Evolutionary conservation across 2,888 invertebrate genomes (phyloP).

Genomic region (Cataglyphis albicans): DNA sequence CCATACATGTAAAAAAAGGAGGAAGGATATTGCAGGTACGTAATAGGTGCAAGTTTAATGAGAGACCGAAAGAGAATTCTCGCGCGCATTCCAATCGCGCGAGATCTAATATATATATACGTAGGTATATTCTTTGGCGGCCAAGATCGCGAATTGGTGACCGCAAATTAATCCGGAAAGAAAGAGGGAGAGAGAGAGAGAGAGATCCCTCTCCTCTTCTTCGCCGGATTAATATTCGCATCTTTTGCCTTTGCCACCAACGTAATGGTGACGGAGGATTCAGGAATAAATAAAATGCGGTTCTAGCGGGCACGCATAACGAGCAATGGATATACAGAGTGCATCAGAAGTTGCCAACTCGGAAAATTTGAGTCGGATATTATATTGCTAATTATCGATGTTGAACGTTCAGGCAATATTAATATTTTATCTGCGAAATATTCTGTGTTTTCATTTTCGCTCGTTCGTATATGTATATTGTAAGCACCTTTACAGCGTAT

Average conservation of each 20-base stretch:
- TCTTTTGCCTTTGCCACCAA: not conserved
- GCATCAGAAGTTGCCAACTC: constrained; percentile 21
- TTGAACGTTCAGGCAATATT: not conserved
- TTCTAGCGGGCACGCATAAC: not conserved
- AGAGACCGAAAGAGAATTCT: not conserved
- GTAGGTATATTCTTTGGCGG: constrained; percentile 4
- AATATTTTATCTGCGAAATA: not conserved
- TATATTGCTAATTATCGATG: not conserved
- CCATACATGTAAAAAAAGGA: not conserved
- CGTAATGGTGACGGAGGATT: constrained; percentile 3
- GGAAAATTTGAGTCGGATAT: not conserved
- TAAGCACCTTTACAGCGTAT: not conserved
- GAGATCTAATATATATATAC: not conserved
- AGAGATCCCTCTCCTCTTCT: not conserved
- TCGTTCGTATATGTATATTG: not conserved
- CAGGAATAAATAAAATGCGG: not conserved
- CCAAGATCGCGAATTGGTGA: constrained; percentile 1
- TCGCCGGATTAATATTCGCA: constrained; percentile 13
- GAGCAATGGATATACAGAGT: not conserved
- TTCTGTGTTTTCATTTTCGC: not conserved
- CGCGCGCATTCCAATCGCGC: not conserved
- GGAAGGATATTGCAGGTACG: not conserved
- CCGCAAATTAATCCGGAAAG: constrained; percentile 16
- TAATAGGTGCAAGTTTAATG: not conserved
- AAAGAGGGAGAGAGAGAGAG: not conserved